A percentile compares a stretch with the other conserved stretches of the same genome.
Evolutionary conservation across 2,888 invertebrate species (phyloP).

Genomic region (Druceiella hillmani): DNA sequence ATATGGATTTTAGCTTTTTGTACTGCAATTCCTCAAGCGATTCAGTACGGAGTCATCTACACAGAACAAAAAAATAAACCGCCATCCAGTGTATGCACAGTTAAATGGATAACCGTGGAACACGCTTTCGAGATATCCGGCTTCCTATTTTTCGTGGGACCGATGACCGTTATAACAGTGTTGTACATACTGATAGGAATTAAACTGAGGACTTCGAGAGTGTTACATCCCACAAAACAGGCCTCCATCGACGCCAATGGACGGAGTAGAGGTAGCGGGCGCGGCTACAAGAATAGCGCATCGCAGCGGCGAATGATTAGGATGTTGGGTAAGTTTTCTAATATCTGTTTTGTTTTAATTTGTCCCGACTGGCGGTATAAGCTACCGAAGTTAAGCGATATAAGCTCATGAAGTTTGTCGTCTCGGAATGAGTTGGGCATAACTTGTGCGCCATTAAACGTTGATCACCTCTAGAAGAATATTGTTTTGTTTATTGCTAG

Average conservation of each 20-base stretch:
- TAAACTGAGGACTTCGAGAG: constrained; percentile 60
- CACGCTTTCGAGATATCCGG: constrained; percentile 77
- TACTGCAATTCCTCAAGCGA: constrained; percentile 71
- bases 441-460: too few species aligned
- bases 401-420: too few species aligned
- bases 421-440: too few species aligned
- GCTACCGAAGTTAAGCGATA: too few species aligned
- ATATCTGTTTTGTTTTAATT: too few species aligned
- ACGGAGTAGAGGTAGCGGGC: constrained; percentile 32
- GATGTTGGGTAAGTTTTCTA: constrained; percentile 79
- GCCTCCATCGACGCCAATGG: constrained; percentile 44
- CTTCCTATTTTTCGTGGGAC: constrained; percentile 78
- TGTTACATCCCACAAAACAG: constrained; percentile 55
- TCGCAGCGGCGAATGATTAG: constrained; percentile 64
- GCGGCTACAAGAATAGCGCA: constrained; percentile 49
- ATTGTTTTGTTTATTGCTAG: too few species aligned
- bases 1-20: constrained; percentile 77
- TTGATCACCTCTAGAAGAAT: too few species aligned
- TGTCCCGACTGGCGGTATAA: too few species aligned
- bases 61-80: constrained; percentile 38
- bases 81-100: constrained; percentile 51
- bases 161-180: constrained; percentile 81
- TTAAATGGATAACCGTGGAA: constrained; percentile 54
- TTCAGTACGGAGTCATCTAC: constrained; percentile 71
- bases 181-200: constrained; percentile 74